Conservation (phyloP, 2,888 invertebrate genomes). For the Pachymerium ferrugineum region DNA sequence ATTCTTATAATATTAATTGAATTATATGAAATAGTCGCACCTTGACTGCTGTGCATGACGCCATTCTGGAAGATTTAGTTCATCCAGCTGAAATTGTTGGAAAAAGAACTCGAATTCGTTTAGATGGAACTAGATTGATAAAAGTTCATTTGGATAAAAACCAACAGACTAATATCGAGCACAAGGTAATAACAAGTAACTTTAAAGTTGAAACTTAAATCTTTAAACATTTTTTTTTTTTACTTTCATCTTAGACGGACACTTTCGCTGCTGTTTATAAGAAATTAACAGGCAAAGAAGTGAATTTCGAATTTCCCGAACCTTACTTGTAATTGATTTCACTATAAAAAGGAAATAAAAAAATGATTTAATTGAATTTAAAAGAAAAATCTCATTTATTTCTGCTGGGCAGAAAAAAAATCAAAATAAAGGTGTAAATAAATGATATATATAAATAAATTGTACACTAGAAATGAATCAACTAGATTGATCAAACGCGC, state of each 20-base stretch:
- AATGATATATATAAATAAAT: not conserved
- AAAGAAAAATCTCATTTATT: not conserved
- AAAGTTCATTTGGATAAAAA: slow-evolving; percentile 98
- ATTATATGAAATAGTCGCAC: slow-evolving; percentile 61
- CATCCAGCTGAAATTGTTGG: slow-evolving; percentile 99
- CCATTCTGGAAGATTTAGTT: slow-evolving; percentile 93
- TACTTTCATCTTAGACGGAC: slow-evolving; percentile 68
- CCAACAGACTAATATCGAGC: slow-evolving; percentile 98
- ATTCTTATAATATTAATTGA: not conserved
- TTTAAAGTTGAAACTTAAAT: not conserved
- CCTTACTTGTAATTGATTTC: slow-evolving; percentile 53
- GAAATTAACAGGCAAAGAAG: slow-evolving; percentile 97
- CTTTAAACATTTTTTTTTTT: not conserved
- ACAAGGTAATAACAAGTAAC: slow-evolving; percentile 65
- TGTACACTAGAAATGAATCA: not conserved
- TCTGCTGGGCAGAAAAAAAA: not conserved
- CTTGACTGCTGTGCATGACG: slow-evolving; percentile 94
- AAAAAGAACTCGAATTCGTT: slow-evolving; percentile 89
- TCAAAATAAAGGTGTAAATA: not conserved
- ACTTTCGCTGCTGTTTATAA: slow-evolving; percentile 98
- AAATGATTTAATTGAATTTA: not conserved
- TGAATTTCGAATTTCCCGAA: slow-evolving; percentile 98
- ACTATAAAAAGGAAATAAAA: not conserved
- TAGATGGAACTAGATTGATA: slow-evolving; percentile 92
- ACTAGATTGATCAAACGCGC: not conserved